Conservation (phyloP, 2,113 vertebrate species). For the Anas platyrhynchos region DNA sequence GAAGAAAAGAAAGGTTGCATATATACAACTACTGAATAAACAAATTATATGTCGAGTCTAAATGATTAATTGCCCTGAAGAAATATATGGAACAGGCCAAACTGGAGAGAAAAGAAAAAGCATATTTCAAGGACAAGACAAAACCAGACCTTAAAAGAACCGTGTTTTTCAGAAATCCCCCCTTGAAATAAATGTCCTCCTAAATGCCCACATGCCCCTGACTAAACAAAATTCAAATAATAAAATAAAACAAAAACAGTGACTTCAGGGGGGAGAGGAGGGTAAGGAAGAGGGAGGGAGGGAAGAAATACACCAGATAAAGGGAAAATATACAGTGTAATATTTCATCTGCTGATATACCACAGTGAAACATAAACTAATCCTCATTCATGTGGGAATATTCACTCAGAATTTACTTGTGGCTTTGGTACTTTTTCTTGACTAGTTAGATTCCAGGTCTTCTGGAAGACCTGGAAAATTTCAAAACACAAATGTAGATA, state of each 20-base stretch:
- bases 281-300: background rate
- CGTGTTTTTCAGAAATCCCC: background rate
- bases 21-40: constrained; percentile 20
- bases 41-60: constrained; percentile 34
- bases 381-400: constrained; percentile 48
- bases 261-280: background rate
- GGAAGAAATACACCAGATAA: constrained; percentile 46
- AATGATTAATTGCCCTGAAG: constrained; percentile 40
- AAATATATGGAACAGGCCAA: constrained; percentile 26
- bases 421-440: constrained; percentile 29
- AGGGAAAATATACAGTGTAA: constrained; percentile 9
- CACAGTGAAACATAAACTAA: constrained; percentile 13
- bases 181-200: background rate
- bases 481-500: background rate
- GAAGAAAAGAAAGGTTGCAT: constrained; percentile 28
- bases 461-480: constrained; percentile 1
- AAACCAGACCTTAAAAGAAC: background rate
- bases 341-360: constrained; percentile 26
- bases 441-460: constrained; percentile 7
- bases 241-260: constrained; percentile 7
- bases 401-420: constrained; percentile 20
- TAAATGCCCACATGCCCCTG: background rate
- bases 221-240: constrained; percentile 12
- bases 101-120: background rate
- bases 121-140: constrained; percentile 42